These are phyloP conservation scores for Pipa parva DNA, from an alignment of 2,113 vertebrate species.

Conservation along the genomic window DNA sequence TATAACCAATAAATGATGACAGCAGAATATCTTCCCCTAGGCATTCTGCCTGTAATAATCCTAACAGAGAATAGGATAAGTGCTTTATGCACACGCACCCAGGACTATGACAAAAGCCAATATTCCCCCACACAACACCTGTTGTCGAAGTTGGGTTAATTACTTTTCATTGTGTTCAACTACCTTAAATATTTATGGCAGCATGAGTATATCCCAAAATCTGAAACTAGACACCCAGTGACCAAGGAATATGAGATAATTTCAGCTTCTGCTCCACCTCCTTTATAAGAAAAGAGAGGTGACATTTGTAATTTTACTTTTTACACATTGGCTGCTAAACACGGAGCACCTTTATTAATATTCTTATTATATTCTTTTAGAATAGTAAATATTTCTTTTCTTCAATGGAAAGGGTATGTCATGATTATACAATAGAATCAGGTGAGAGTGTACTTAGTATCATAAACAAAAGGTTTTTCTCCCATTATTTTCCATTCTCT, in stretches of 20 bases:
- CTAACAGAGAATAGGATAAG: conserved; percentile 63
- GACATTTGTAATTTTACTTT: too few relatives aligned
- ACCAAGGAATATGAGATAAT: conserved; percentile 20
- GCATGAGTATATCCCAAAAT: conserved; percentile 67
- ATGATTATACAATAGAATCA: too few relatives aligned
- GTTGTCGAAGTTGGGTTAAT: conserved; percentile 71
- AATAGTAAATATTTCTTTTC: too few relatives aligned
- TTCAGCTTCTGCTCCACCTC: conserved; percentile 14
- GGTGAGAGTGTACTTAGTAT: too few relatives aligned
- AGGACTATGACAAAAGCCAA: conserved; percentile 69
- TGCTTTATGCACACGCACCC: conserved; percentile 61
- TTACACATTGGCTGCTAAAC: too few relatives aligned
- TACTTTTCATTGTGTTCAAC: conserved; percentile 72
- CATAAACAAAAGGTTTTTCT: too few relatives aligned
- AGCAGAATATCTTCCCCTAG: conserved; percentile 61
- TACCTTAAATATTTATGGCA: conserved; percentile 76
- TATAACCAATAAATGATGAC: conserved; percentile 69
- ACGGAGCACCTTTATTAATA: too few relatives aligned
- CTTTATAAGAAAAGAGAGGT: neutral
- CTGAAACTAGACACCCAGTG: conserved; percentile 54
- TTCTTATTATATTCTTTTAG: too few relatives aligned
- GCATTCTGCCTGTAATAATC: conserved; percentile 60
- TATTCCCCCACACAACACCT: conserved; percentile 68
- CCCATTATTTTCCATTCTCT: too few relatives aligned
- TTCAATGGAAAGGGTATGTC: too few relatives aligned